Evolutionary conservation across 1,140 invertebrate species (phyloP).

Genomic region (Ips nitidus): DNA sequence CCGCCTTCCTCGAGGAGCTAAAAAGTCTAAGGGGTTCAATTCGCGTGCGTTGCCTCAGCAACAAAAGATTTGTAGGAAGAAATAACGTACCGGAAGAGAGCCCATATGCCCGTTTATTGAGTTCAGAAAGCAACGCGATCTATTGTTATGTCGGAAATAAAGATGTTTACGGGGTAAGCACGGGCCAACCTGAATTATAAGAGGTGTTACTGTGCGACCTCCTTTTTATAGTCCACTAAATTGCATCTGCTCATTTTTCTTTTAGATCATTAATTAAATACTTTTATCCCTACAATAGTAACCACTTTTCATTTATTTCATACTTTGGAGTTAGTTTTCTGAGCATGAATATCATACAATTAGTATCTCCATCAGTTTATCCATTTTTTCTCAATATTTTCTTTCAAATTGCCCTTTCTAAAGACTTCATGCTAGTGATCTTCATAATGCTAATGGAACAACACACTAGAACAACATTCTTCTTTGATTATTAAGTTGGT

Average conservation of each 20-base stretch:
- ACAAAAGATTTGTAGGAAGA: constrained; percentile 35
- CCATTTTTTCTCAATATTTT: no score
- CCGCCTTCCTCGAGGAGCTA: background rate
- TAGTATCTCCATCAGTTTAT: no score
- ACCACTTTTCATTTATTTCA: background rate
- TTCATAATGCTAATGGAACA: no score
- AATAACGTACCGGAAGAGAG: constrained; percentile 32
- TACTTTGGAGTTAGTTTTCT: no score
- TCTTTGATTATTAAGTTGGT: no score
- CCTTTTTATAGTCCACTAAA: background rate
- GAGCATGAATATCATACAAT: no score
- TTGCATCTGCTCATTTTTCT: background rate
- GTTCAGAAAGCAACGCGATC: constrained; percentile 15
- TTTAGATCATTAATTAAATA: background rate
- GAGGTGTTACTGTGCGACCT: background rate
- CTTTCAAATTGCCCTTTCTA: no score
- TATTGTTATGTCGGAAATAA: constrained; percentile 18
- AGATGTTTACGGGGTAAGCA: constrained; percentile 18
- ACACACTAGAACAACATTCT: no score
- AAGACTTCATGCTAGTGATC: no score
- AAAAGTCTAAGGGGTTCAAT: constrained; percentile 28
- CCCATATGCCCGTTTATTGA: constrained; percentile 27
- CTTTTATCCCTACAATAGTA: background rate
- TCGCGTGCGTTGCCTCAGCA: constrained; percentile 19
- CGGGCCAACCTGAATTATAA: background rate